These are phyloP conservation scores for Hetaerina titia DNA, from an alignment of 2,888 invertebrate genomes.

Conservation along the genomic window DNA sequence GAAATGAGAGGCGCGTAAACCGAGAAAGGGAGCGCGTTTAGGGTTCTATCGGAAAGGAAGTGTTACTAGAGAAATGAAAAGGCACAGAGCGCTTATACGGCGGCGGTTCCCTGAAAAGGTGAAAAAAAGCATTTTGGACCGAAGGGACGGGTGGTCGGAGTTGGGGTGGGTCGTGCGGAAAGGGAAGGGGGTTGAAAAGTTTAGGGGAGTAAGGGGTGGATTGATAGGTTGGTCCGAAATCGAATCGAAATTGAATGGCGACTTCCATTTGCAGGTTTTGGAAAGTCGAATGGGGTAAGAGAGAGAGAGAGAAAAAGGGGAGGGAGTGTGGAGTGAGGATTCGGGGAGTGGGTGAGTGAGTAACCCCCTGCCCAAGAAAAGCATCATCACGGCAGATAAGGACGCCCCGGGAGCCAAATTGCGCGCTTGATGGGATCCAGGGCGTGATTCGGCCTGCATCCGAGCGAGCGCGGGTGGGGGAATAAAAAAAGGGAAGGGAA, in stretches of 20 bases:
- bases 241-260: constrained; percentile 66
- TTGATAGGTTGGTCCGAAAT: constrained; percentile 40
- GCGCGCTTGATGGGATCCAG: constrained; percentile 49
- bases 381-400: constrained; percentile 61
- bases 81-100: not conserved
- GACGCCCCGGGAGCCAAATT: constrained; percentile 62
- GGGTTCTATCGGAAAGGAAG: constrained; percentile 9
- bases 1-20: constrained; percentile 24
- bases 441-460: constrained; percentile 46
- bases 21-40: not conserved
- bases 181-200: not conserved
- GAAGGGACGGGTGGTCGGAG: not conserved
- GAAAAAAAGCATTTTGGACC: not conserved
- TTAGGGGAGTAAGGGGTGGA: not conserved
- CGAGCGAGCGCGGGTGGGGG: not conserved
- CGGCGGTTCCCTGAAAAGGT: not conserved
- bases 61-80: not conserved
- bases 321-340: not conserved
- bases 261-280: constrained; percentile 62
- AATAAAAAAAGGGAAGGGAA: not conserved
- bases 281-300: not conserved
- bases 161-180: not conserved
- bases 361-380: constrained; percentile 32
- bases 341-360: not conserved
- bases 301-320: not conserved